These are phyloP conservation scores for Drosophila elegans DNA, from an alignment of 1,140 invertebrate species.

Conservation along the genomic window DNA sequence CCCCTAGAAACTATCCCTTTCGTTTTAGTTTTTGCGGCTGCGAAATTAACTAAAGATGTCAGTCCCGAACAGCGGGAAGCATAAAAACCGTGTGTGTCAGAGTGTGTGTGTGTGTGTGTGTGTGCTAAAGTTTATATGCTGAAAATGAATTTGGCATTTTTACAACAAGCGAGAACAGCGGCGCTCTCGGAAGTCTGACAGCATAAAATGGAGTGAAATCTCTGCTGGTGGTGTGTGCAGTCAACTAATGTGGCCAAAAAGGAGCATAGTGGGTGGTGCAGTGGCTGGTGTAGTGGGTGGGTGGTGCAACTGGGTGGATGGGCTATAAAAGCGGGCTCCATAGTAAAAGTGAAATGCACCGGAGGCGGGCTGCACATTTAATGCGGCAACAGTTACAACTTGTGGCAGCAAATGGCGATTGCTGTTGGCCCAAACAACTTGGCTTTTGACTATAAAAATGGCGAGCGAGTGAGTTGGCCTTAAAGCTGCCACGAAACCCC, in stretches of 20 bases:
- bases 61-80: conserved; percentile 55
- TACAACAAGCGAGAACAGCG: conserved; percentile 52
- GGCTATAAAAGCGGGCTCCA: conserved; percentile 67
- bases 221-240: conserved; percentile 77
- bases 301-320: conserved; percentile 7
- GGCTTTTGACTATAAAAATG: conserved; percentile 80
- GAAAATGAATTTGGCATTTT: conserved; percentile 83
- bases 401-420: conserved; percentile 76
- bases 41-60: conserved; percentile 77
- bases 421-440: conserved; percentile 70
- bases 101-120: conserved; percentile 27
- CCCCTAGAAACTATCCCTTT: conserved; percentile 26
- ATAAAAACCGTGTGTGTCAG: conserved; percentile 48
- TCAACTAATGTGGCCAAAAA: conserved; percentile 60
- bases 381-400: conserved; percentile 81
- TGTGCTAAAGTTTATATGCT: conserved; percentile 68
- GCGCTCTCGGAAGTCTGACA: conserved; percentile 80
- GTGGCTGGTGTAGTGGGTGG: not conserved
- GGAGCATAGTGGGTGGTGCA: not conserved
- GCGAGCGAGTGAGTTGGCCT: conserved; percentile 52
- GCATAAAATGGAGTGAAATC: conserved; percentile 82
- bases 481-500: conserved; percentile 67
- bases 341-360: conserved; percentile 78
- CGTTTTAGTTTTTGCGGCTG: conserved; percentile 50
- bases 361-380: conserved; percentile 64